phyloP scores from a whole-genome alignment of 2,888 invertebrate species.

The Dasypogon diadema region DNA sequence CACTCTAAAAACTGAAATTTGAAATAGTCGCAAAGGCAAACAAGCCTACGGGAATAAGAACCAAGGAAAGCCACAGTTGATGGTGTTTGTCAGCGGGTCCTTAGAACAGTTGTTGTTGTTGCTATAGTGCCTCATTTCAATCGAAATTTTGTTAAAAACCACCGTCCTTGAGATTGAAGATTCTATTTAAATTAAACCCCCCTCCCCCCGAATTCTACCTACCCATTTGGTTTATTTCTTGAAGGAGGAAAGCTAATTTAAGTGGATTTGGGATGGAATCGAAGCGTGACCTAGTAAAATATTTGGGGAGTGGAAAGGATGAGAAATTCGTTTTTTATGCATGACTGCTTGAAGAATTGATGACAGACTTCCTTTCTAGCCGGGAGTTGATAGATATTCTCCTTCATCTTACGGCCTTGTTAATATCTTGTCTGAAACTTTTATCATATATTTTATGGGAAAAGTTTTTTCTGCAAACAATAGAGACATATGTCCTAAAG shows the following conservation, averaged over 20 bases:
- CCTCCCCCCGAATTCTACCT: background rate
- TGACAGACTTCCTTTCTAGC: too few relatives aligned
- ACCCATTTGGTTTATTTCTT: background rate
- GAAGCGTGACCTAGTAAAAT: background rate
- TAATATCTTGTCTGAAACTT: too few relatives aligned
- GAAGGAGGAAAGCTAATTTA: background rate
- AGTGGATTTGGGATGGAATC: background rate
- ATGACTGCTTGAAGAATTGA: too few relatives aligned
- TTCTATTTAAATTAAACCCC: background rate
- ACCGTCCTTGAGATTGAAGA: background rate
- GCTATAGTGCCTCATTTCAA: too few relatives aligned
- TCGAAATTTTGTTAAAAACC: background rate
- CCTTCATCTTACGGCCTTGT: too few relatives aligned
- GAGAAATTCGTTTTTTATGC: too few relatives aligned
- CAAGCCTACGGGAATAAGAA: background rate
- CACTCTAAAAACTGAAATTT: background rate
- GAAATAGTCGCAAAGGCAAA: background rate
- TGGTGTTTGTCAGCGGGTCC: background rate
- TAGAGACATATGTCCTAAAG: too few relatives aligned
- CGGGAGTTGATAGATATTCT: too few relatives aligned
- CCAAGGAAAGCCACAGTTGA: background rate
- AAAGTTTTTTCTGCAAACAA: too few relatives aligned
- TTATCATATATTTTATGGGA: too few relatives aligned
- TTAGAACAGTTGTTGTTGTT: background rate
- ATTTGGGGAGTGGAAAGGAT: too few relatives aligned